phyloP scores from a whole-genome alignment of 2,797 vertebrate species.

The Ctenosaura bakeri region DNA sequence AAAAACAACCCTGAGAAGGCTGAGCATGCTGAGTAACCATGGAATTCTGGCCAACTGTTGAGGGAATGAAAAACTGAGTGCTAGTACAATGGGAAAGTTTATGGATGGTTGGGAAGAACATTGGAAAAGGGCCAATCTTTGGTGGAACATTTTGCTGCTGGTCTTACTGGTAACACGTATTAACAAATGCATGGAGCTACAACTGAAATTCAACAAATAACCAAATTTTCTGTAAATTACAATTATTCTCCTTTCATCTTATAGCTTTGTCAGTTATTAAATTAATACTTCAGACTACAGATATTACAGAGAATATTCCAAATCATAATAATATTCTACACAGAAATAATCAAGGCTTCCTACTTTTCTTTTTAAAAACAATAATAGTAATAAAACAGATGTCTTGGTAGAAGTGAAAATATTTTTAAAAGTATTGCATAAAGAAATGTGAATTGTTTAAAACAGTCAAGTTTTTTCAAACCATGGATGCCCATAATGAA shows the following conservation, averaged over 20 bases:
- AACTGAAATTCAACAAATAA: constrained; percentile 34
- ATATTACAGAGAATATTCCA: constrained; percentile 31
- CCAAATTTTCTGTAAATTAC: neutral
- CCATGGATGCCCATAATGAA: neutral
- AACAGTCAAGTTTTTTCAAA: neutral
- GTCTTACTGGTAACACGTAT: neutral
- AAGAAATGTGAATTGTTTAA: constrained; percentile 13
- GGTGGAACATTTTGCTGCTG: neutral
- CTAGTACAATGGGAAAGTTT: neutral
- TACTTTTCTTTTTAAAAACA: neutral
- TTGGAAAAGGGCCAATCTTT: neutral
- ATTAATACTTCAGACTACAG: constrained; percentile 39
- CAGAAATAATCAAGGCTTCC: neutral
- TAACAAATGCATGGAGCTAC: constrained; percentile 1
- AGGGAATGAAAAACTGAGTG: too few relatives aligned
- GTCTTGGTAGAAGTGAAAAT: neutral
- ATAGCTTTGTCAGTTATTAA: constrained; percentile 11
- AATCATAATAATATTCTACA: constrained; percentile 17
- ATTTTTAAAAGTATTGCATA: neutral
- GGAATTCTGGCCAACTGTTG: neutral
- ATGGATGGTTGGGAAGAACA: neutral
- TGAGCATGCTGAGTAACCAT: neutral
- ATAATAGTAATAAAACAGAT: constrained; percentile 27
- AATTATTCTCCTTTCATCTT: constrained; percentile 11
- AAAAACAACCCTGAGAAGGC: neutral